Percentiles rank a stretch among this genome's conserved stretches.
These are phyloP conservation scores for Cheilosia grossa DNA, from an alignment of 2,888 invertebrate species.

Conservation along the genomic window DNA sequence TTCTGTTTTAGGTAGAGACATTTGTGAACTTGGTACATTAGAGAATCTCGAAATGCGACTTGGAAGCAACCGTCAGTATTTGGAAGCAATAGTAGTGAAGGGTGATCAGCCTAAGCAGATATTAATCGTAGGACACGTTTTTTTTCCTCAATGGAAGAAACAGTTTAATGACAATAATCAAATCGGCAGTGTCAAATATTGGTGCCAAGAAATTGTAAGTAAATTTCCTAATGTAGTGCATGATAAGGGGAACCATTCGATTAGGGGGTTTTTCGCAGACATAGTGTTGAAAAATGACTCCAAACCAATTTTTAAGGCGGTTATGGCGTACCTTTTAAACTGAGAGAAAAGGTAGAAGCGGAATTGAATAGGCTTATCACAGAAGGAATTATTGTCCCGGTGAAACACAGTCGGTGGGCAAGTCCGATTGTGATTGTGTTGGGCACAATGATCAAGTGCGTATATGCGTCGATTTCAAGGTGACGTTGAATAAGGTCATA, in stretches of 20 bases:
- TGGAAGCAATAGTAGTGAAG: background rate
- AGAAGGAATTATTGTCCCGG: background rate
- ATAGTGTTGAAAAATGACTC: too few species aligned
- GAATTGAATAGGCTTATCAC: background rate
- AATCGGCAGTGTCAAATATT: background rate
- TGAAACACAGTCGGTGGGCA: background rate
- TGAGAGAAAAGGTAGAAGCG: background rate
- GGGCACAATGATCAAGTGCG: constrained; percentile 75
- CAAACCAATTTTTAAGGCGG: too few species aligned
- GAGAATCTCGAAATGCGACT: background rate
- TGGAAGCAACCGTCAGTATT: background rate
- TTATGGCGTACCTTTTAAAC: background rate
- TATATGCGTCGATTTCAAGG: background rate
- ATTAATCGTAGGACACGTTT: background rate
- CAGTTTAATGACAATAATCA: background rate
- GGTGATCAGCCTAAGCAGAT: background rate
- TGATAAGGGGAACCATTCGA: too few species aligned
- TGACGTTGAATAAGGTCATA: background rate
- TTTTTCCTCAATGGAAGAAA: background rate
- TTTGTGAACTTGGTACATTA: background rate
- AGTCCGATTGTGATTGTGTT: constrained; percentile 77
- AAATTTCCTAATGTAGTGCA: too few species aligned
- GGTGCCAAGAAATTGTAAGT: too few species aligned
- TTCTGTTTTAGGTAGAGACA: background rate
- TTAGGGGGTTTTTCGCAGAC: too few species aligned